Evolutionary conservation across 2,113 vertebrate species (phyloP).

Genomic region (Tinamus guttatus): DNA sequence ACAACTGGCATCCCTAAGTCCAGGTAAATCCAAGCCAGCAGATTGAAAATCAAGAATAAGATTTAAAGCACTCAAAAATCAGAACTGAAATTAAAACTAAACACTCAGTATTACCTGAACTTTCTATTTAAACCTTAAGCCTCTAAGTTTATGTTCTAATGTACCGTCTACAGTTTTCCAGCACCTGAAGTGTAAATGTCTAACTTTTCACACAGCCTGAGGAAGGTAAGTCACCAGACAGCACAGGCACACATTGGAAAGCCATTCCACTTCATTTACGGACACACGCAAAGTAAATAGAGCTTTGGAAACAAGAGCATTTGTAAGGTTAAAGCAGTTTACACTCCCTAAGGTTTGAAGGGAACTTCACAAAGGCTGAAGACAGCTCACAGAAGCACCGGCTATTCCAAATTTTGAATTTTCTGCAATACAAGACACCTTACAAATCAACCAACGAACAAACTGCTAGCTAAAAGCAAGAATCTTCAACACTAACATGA

Average conservation of each 20-base stretch:
- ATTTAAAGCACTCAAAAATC: background rate
- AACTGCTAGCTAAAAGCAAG: background rate
- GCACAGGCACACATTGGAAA: background rate
- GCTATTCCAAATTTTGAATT: background rate
- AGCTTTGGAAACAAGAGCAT: background rate
- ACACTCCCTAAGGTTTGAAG: background rate
- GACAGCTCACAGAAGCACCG: background rate
- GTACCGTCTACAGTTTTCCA: background rate
- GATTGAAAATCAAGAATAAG: background rate
- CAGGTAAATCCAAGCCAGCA: background rate
- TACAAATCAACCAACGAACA: background rate
- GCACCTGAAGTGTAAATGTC: fast-evolving
- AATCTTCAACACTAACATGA: background rate
- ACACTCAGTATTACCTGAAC: background rate
- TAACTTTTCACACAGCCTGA: background rate
- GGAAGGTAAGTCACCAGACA: background rate
- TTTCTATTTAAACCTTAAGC: background rate
- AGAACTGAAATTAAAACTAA: background rate
- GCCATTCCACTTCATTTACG: background rate
- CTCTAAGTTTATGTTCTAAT: background rate
- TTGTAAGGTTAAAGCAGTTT: background rate
- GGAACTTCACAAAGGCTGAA: background rate
- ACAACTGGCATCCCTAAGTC: background rate
- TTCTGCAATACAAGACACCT: background rate
- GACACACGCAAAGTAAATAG: background rate